phyloP scores from a whole-genome alignment of 2,797 vertebrate genomes.

The Micropoecilia bifurca region DNA sequence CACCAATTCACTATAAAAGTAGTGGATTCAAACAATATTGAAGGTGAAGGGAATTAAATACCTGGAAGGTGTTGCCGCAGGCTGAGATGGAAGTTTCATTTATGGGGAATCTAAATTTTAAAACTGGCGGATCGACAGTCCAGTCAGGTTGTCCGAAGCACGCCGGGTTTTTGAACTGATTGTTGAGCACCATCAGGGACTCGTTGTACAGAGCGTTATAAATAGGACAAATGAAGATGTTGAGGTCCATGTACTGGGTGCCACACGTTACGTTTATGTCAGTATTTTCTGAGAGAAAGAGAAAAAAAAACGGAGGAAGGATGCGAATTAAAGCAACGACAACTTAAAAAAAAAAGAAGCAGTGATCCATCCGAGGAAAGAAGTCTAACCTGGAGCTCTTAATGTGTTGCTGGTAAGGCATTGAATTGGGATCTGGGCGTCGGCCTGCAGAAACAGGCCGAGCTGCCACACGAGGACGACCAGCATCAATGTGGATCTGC shows the following conservation, averaged over 20 bases:
- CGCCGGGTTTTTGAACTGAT: slow-evolving; percentile 17
- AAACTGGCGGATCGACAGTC: slow-evolving; percentile 58
- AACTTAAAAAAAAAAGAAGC: background rate
- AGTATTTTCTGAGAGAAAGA: slow-evolving; percentile 59
- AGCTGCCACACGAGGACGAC: slow-evolving; percentile 66
- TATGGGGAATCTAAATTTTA: slow-evolving; percentile 75
- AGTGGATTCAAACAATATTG: background rate
- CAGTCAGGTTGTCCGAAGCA: slow-evolving; percentile 74
- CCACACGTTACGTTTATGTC: slow-evolving; percentile 78
- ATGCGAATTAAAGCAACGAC: background rate
- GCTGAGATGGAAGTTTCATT: slow-evolving; percentile 38
- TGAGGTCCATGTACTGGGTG: slow-evolving; percentile 70
- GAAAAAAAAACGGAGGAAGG: background rate
- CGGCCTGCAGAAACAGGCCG: slow-evolving; percentile 59
- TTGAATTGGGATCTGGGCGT: slow-evolving; percentile 35
- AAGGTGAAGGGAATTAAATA: slow-evolving; percentile 33
- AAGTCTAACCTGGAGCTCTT: slow-evolving; percentile 72
- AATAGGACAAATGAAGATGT: slow-evolving; percentile 77
- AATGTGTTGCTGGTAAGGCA: slow-evolving; percentile 42
- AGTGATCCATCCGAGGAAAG: background rate
- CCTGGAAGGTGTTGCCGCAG: slow-evolving; percentile 68
- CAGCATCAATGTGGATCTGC: slow-evolving; percentile 62
- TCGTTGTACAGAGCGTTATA: slow-evolving; percentile 79
- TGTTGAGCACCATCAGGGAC: slow-evolving; percentile 78
- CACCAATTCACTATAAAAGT: background rate